phyloP scores from a whole-genome alignment of 1,140 invertebrate genomes.

The Caenorhabditis inopinata region DNA sequence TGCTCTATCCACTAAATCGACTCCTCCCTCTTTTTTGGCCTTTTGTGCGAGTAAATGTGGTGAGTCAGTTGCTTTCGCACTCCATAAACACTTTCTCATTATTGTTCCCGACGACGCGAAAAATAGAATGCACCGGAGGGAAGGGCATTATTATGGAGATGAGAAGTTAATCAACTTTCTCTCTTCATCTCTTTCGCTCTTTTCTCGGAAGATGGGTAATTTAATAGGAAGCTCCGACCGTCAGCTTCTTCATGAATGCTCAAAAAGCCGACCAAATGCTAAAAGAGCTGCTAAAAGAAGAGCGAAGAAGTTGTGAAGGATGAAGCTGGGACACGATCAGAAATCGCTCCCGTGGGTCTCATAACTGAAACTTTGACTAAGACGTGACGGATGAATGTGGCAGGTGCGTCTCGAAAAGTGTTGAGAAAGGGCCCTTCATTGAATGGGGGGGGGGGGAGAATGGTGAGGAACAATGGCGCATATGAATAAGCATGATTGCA shows the following conservation, averaged over 20 bases:
- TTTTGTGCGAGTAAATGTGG: neutral
- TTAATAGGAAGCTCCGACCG: neutral
- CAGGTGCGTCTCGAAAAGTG: neutral
- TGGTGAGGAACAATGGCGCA: neutral
- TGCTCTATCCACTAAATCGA: conserved; percentile 18
- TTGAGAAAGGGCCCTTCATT: neutral
- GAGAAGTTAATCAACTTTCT: conserved; percentile 31
- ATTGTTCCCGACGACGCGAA: neutral
- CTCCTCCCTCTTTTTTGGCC: neutral
- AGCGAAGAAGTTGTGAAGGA: neutral
- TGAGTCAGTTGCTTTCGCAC: neutral
- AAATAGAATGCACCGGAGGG: neutral
- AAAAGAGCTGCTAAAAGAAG: neutral
- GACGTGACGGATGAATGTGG: conserved; percentile 15
- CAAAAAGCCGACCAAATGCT: conserved; percentile 6
- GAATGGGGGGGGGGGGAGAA: neutral
- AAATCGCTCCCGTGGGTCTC: conserved; percentile 27
- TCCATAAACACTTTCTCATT: conserved; percentile 10
- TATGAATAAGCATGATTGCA: neutral
- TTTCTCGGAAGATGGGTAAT: neutral
- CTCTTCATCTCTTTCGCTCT: neutral
- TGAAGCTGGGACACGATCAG: neutral
- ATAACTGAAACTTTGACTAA: conserved; percentile 21
- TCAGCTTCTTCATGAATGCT: neutral
- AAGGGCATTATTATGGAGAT: conserved; percentile 30